A percentile compares a stretch with the other conserved stretches of the same genome.
Conservation (phyloP, 1,140 invertebrate genomes). For the Phymastichus coffea region DNA sequence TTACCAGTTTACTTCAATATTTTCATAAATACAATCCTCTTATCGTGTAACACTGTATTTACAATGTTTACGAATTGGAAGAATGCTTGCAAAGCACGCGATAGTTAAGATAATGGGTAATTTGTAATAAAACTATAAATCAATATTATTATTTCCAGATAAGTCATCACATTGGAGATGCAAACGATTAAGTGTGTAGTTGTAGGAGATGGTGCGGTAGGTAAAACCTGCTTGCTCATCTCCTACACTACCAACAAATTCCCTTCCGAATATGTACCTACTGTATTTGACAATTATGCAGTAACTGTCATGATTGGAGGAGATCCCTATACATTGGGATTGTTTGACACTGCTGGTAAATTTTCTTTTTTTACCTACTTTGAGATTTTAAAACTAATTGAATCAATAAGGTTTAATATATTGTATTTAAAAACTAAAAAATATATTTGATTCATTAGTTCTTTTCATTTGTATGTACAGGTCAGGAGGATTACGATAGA, state of each 20-base stretch:
- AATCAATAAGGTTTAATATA: neutral
- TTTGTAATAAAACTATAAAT: no score
- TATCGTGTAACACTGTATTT: no score
- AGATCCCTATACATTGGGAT: conserved; percentile 94
- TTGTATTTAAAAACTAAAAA: neutral
- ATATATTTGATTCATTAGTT: neutral
- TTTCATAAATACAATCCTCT: neutral
- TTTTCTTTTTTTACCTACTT: no score
- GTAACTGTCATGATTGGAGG: conserved; percentile 98
- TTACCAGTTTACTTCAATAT: neutral
- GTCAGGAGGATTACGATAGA: conserved; percentile 96
- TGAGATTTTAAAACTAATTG: neutral
- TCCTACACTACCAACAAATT: conserved; percentile 96
- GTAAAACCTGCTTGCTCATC: conserved; percentile 92
- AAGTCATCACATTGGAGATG: conserved; percentile 65
- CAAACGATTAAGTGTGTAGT: conserved; percentile 99
- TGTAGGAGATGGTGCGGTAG: conserved; percentile 94
- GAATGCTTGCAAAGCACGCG: no score
- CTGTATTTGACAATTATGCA: conserved; percentile 98
- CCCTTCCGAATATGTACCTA: conserved; percentile 97
- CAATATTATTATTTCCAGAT: conserved; percentile 16
- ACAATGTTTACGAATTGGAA: no score
- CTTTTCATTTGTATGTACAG: conserved; percentile 49
- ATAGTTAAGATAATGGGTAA: no score
- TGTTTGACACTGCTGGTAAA: conserved; percentile 93